These are phyloP conservation scores for Lasioglossum vierecki DNA, from an alignment of 2,888 invertebrate genomes.

Conservation along the genomic window DNA sequence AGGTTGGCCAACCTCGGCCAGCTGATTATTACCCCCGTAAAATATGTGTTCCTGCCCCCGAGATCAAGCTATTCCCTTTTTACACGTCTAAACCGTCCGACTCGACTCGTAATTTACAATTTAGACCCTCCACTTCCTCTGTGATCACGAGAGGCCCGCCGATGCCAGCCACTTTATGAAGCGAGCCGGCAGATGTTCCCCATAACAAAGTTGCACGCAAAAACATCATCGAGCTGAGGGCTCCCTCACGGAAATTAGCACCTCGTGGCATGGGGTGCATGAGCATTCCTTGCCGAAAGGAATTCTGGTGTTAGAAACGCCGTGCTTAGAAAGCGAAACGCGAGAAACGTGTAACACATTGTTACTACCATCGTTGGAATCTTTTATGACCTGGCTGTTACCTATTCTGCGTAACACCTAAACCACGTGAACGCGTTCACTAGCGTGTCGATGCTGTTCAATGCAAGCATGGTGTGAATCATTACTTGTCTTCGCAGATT, in stretches of 20 bases:
- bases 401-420: not conserved
- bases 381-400: not conserved
- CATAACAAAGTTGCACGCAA: slow-evolving; percentile 44
- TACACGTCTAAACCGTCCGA: slow-evolving; percentile 29
- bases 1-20: slow-evolving; percentile 28
- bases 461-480: not conserved
- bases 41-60: slow-evolving; percentile 42
- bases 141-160: slow-evolving; percentile 55
- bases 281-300: not conserved
- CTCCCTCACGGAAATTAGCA: slow-evolving; percentile 44
- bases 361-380: not conserved
- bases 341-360: not conserved
- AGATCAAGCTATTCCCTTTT: slow-evolving; percentile 47
- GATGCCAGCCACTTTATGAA: slow-evolving; percentile 40
- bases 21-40: slow-evolving; percentile 39
- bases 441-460: not conserved
- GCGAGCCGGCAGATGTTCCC: slow-evolving; percentile 48
- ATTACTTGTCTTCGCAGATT: not conserved
- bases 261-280: slow-evolving; percentile 30
- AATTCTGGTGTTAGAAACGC: not conserved
- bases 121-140: slow-evolving; percentile 51
- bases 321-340: not conserved
- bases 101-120: slow-evolving; percentile 57
- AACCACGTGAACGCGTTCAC: not conserved
- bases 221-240: slow-evolving; percentile 37